Percentiles rank a stretch among this genome's conserved stretches.
Evolutionary conservation across 2,888 invertebrate species (phyloP).

Genomic region (Sesia bembeciformis): DNA sequence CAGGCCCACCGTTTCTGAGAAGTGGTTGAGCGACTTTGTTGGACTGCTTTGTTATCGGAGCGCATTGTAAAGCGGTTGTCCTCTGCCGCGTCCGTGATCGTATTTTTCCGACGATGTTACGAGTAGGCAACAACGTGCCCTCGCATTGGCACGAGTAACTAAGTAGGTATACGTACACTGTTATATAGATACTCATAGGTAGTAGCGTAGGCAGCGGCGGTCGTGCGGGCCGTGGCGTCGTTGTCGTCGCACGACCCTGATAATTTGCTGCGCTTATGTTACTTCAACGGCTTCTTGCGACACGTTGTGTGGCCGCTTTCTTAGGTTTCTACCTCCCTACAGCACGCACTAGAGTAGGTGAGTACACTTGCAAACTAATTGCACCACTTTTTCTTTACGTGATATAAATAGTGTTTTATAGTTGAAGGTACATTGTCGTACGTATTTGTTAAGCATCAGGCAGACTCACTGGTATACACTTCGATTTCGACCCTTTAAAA

Average conservation of each 20-base stretch:
- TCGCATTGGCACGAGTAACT: conserved; percentile 29
- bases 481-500: too few species aligned
- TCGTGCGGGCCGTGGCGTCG: conserved; percentile 46
- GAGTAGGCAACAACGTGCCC: conserved; percentile 24
- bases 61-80: conserved; percentile 33
- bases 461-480: too few species aligned
- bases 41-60: conserved; percentile 21
- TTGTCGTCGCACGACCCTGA: conserved; percentile 65
- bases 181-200: conserved; percentile 27
- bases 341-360: neutral
- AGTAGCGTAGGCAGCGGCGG: conserved; percentile 52
- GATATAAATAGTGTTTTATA: too few species aligned
- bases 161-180: conserved; percentile 6
- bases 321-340: conserved; percentile 16
- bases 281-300: conserved; percentile 72
- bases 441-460: neutral
- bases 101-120: conserved; percentile 48
- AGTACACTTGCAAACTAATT: neutral
- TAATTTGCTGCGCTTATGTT: conserved; percentile 71
- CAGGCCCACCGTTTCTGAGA: conserved; percentile 30
- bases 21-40: conserved; percentile 21
- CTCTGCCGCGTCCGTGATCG: conserved; percentile 44
- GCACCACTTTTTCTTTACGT: too few species aligned
- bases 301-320: conserved; percentile 48
- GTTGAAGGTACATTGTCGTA: neutral